Percentiles rank a stretch among this genome's conserved stretches.
Evolutionary conservation across 2,797 vertebrate genomes (phyloP).

Genomic region (Microctenopoma stevenorrisi): DNA sequence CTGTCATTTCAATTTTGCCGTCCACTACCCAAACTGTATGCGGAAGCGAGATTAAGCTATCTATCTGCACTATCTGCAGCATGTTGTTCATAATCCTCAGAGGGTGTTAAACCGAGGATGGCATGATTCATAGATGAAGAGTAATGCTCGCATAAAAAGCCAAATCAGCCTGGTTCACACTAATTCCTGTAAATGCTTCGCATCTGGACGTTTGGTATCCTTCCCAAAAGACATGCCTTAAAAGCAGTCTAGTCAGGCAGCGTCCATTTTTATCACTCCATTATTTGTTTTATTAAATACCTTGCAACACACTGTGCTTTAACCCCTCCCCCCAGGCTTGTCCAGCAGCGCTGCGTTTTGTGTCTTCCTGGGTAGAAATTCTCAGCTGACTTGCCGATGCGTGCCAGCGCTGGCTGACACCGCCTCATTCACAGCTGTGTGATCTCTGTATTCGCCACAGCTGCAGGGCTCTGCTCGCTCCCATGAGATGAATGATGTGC

Average conservation of each 20-base stretch:
- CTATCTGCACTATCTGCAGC: conserved; percentile 8
- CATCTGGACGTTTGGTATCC: conserved; percentile 8
- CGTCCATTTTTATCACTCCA: conserved; percentile 4
- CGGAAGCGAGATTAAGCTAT: conserved; percentile 43
- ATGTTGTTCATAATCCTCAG: conserved; percentile 42
- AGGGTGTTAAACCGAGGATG: conserved; percentile 42
- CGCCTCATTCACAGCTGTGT: conserved; percentile 68
- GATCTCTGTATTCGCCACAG: conserved; percentile 58
- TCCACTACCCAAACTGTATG: conserved; percentile 1
- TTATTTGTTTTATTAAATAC: neutral
- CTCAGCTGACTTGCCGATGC: conserved; percentile 50
- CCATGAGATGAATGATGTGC: conserved; percentile 67
- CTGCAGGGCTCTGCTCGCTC: conserved; percentile 65
- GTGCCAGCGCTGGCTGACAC: conserved; percentile 47
- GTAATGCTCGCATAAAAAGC: conserved; percentile 7
- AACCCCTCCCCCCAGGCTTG: conserved; percentile 8
- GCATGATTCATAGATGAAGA: conserved; percentile 25
- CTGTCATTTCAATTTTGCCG: conserved; percentile 52
- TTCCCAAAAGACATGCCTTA: neutral
- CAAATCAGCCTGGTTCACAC: conserved; percentile 13
- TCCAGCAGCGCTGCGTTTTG: neutral
- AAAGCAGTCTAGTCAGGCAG: conserved; percentile 1
- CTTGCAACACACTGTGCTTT: neutral
- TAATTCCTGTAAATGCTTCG: conserved; percentile 10
- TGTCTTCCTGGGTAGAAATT: conserved; percentile 18